These are phyloP conservation scores for Vombatus ursinus DNA, from an alignment of 2,113 vertebrate species.

Conservation along the genomic window DNA sequence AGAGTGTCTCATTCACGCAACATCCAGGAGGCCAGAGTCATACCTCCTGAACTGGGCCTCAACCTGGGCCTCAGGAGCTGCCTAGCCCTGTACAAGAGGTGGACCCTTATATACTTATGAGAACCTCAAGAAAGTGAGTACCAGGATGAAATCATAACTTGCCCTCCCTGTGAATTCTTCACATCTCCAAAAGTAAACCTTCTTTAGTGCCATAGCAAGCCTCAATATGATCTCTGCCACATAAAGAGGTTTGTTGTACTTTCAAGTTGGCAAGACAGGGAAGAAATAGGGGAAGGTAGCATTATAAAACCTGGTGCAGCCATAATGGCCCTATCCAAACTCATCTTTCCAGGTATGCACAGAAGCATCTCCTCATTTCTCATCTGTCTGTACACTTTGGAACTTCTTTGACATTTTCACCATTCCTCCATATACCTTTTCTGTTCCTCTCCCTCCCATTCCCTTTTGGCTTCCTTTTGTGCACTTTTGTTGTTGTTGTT, in stretches of 20 bases:
- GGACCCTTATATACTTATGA: not conserved
- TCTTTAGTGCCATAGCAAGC: not conserved
- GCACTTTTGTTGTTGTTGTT: not conserved
- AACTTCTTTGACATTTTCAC: not conserved
- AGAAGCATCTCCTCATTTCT: not conserved
- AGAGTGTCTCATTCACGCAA: not conserved
- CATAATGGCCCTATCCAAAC: not conserved
- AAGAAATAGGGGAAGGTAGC: not conserved
- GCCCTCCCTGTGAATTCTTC: not conserved
- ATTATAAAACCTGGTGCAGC: not conserved
- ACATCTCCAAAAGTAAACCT: not conserved
- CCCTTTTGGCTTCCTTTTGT: not conserved
- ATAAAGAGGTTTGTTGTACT: not conserved
- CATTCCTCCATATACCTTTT: not conserved
- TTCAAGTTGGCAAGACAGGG: not conserved
- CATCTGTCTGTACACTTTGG: not conserved
- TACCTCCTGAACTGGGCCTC: not conserved
- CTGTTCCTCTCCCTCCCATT: not conserved
- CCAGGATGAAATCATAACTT: not conserved
- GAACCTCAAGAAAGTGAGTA: not conserved
- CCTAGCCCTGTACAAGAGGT: not conserved
- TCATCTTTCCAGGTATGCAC: not conserved
- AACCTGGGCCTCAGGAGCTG: not conserved
- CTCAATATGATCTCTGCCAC: not conserved
- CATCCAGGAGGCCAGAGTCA: not conserved